These are phyloP conservation scores for Temnothorax longispinosus DNA, from an alignment of 1,140 invertebrate species.

Conservation along the genomic window DNA sequence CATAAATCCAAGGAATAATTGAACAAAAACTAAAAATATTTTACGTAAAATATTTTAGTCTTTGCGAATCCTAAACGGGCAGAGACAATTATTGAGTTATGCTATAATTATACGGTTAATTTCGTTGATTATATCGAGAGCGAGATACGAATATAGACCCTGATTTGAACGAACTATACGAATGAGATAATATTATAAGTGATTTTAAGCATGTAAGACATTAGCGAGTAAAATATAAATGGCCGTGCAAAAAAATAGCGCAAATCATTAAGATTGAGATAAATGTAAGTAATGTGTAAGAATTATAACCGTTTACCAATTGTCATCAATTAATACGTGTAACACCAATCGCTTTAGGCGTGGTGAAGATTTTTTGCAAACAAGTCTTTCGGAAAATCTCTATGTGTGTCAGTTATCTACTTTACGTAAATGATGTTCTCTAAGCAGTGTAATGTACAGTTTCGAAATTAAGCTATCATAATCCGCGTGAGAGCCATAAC, in stretches of 20 bases:
- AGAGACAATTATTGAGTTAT: constrained; percentile 3
- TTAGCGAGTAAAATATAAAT: not conserved
- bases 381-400: constrained; percentile 73
- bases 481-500: constrained; percentile 1
- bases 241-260: constrained; percentile 11
- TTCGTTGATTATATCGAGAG: constrained; percentile 25
- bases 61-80: not conserved
- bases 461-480: constrained; percentile 7
- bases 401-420: constrained; percentile 73
- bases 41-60: not conserved
- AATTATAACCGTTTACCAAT: constrained; percentile 60
- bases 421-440: constrained; percentile 62
- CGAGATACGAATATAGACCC: constrained; percentile 7
- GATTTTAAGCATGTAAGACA: constrained; percentile 1
- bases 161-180: constrained; percentile 24
- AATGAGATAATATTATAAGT: constrained; percentile 49
- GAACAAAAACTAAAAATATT: not conserved
- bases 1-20: not conserved
- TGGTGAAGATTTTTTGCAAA: constrained; percentile 69
- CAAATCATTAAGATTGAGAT: constrained; percentile 34
- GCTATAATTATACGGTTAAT: constrained; percentile 7
- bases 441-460: constrained; percentile 44
- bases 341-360: constrained; percentile 72
- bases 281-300: constrained; percentile 39
- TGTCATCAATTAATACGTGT: constrained; percentile 68